A percentile compares a stretch with the other conserved stretches of the same genome.
Evolutionary conservation across 2,888 invertebrate species (phyloP).

Genomic region (Acronicta psi): DNA sequence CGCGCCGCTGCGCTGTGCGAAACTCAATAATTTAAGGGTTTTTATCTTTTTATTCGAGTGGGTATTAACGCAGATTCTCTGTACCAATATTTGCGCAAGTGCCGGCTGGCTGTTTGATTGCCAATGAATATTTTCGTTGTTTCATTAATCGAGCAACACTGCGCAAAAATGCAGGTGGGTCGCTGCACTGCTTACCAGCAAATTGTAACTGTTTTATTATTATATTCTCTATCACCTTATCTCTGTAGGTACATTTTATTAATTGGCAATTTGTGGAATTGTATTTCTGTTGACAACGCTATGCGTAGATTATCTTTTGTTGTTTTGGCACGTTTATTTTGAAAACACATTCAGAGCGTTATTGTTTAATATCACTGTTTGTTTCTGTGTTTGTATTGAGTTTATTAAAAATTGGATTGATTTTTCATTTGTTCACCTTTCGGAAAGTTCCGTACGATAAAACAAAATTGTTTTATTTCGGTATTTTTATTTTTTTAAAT

Average conservation of each 20-base stretch:
- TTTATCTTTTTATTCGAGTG: constrained; percentile 63
- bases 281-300: constrained; percentile 65
- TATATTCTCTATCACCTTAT: constrained; percentile 52
- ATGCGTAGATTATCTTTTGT: constrained; percentile 65
- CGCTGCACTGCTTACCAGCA: constrained; percentile 58
- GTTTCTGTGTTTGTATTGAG: constrained; percentile 65
- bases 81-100: constrained; percentile 72
- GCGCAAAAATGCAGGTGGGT: constrained; percentile 61
- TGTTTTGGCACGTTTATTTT: constrained; percentile 64
- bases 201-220: constrained; percentile 56
- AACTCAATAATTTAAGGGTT: constrained; percentile 64
- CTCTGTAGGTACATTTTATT: constrained; percentile 56
- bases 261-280: constrained; percentile 66
- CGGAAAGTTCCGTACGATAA: constrained; percentile 27
- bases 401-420: constrained; percentile 65
- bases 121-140: constrained; percentile 73
- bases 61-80: constrained; percentile 69
- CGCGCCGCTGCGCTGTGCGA: constrained; percentile 37
- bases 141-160: constrained; percentile 69
- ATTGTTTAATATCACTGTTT: constrained; percentile 70
- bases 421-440: constrained; percentile 49
- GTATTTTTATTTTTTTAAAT: constrained; percentile 32
- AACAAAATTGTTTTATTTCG: no score
- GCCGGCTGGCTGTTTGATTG: constrained; percentile 71
- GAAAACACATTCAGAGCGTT: constrained; percentile 63